Conservation (phyloP, 2,797 vertebrate genomes). For the Channallabes apus region DNA sequence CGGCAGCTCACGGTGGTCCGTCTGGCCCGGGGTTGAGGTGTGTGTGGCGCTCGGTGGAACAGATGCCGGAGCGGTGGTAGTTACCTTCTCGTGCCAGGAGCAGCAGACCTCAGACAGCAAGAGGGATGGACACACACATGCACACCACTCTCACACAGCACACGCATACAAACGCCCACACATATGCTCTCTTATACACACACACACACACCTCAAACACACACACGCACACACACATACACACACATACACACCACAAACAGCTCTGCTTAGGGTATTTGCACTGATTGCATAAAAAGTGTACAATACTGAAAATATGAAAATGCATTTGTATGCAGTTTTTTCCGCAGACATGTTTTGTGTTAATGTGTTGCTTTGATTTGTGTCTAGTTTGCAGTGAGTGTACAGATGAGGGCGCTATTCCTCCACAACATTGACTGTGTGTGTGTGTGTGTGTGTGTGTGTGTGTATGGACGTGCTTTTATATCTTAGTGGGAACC, state of each 20-base stretch:
- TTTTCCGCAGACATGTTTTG: background rate
- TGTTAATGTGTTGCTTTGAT: background rate
- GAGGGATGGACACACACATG: slow-evolving; percentile 37
- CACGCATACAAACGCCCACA: slow-evolving; percentile 20
- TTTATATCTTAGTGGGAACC: background rate
- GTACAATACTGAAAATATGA: background rate
- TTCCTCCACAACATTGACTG: slow-evolving; percentile 59
- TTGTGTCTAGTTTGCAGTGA: slow-evolving; percentile 51
- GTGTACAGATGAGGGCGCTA: slow-evolving; percentile 72
- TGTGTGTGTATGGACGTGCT: background rate
- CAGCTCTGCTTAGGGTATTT: slow-evolving; percentile 16
- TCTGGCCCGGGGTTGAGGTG: slow-evolving; percentile 44
- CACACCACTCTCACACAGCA: background rate
- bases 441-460: background rate
- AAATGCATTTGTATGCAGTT: background rate
- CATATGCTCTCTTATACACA: slow-evolving; percentile 9
- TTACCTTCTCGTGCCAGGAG: slow-evolving; percentile 48
- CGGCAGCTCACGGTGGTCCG: slow-evolving; percentile 40
- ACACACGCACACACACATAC: slow-evolving; percentile 10
- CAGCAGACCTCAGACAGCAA: slow-evolving; percentile 54
- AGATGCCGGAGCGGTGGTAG: slow-evolving; percentile 54
- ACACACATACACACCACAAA: slow-evolving; percentile 6
- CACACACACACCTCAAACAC: slow-evolving; percentile 2
- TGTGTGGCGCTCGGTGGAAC: slow-evolving; percentile 48
- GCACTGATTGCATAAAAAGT: slow-evolving; percentile 14